phyloP scores from a whole-genome alignment of 2,888 invertebrate genomes.

The Tuta absoluta region DNA sequence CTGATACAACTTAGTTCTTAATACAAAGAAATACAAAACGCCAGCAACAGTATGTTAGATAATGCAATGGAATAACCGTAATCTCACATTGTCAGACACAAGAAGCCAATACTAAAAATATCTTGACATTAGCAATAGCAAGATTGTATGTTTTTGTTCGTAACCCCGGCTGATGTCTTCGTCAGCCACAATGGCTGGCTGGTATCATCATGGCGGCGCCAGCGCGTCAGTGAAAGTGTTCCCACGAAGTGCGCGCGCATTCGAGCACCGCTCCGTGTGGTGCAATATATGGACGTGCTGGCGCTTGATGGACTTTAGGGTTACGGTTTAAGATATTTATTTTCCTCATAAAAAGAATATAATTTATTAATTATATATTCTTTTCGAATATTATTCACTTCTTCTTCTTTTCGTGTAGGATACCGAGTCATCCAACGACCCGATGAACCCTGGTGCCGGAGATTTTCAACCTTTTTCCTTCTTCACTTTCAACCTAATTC shows the following conservation, averaged over 20 bases:
- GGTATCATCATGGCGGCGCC: neutral
- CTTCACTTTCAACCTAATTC: too few species aligned
- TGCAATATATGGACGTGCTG: constrained; percentile 22
- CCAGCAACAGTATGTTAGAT: too few species aligned
- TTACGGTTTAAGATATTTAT: neutral
- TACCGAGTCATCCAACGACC: too few species aligned
- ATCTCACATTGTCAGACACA: neutral
- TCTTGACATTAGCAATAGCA: neutral
- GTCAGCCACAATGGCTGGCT: neutral
- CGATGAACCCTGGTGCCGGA: too few species aligned
- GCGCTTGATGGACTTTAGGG: neutral
- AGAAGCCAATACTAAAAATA: neutral
- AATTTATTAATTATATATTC: too few species aligned
- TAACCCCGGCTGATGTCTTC: neutral
- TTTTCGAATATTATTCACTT: too few species aligned
- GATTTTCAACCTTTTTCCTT: too few species aligned
- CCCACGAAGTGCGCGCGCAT: constrained; percentile 57
- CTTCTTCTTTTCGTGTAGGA: too few species aligned
- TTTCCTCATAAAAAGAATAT: too few species aligned
- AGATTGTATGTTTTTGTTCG: neutral
- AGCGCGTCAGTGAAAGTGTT: constrained; percentile 62
- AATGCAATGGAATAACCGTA: too few species aligned
- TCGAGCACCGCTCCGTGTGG: constrained; percentile 23
- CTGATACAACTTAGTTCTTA: too few species aligned
- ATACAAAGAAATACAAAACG: too few species aligned